Conservation (phyloP, 2,888 invertebrate genomes). For the Athalia cordata region DNA sequence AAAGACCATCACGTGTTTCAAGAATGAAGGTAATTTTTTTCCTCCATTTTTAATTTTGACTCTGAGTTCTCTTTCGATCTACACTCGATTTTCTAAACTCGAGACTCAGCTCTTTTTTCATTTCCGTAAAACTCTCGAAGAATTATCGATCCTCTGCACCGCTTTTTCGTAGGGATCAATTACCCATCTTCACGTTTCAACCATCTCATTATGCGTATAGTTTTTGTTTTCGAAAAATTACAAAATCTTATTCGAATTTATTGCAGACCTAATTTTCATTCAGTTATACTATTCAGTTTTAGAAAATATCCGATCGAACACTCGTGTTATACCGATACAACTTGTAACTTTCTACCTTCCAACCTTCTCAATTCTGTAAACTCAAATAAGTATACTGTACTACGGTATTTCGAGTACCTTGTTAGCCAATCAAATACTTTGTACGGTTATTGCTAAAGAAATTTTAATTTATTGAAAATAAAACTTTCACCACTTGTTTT, state of each 20-base stretch:
- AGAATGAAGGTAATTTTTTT: too few species aligned
- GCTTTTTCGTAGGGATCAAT: background rate
- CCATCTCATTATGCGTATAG: background rate
- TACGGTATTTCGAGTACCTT: background rate
- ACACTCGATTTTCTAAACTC: too few species aligned
- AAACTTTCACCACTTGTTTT: conserved; percentile 4
- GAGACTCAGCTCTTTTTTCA: background rate
- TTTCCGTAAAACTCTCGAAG: background rate
- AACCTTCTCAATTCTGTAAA: conserved; percentile 4
- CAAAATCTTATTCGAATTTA: conserved; percentile 4
- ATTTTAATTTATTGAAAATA: conserved; percentile 26
- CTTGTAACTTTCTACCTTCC: conserved; percentile 23
- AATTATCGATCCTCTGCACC: background rate
- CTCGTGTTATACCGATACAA: background rate
- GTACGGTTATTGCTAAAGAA: background rate
- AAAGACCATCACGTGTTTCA: too few species aligned
- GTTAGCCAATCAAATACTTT: background rate
- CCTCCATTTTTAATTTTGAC: too few species aligned
- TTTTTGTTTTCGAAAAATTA: conserved; percentile 6
- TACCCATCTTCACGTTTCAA: background rate
- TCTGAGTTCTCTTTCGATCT: too few species aligned
- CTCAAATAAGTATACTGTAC: background rate
- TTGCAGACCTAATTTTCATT: conserved; percentile 19
- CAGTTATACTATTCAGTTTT: conserved; percentile 6
- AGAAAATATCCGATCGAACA: conserved; percentile 18